Evolutionary conservation across 2,113 vertebrate species (phyloP).

Genomic region (Accipiter cooperii): DNA sequence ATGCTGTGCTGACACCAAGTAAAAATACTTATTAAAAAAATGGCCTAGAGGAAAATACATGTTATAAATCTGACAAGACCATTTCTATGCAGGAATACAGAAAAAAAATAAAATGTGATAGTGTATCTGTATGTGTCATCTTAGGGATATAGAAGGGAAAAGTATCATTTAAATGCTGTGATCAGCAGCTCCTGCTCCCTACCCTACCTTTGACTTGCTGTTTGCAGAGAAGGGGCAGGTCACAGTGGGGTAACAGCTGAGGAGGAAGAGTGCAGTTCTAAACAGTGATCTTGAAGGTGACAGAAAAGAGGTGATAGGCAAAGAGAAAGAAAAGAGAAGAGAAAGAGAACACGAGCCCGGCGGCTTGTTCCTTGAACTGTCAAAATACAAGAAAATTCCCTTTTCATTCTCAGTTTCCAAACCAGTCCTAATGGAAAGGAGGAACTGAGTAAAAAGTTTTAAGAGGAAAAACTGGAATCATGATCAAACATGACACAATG

Average conservation of each 20-base stretch:
- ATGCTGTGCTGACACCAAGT: neutral
- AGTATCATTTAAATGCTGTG: neutral
- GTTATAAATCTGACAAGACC: neutral
- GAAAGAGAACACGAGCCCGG: neutral
- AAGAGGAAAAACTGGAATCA: neutral
- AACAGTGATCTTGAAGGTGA: neutral
- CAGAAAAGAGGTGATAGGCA: neutral
- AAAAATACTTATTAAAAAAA: neutral
- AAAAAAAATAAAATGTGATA: neutral
- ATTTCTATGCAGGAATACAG: neutral
- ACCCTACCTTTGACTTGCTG: neutral
- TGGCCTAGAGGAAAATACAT: neutral
- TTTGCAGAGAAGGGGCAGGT: neutral
- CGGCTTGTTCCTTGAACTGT: neutral
- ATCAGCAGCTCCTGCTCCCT: neutral
- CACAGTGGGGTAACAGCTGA: neutral
- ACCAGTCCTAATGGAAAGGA: neutral
- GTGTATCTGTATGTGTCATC: neutral
- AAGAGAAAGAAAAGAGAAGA: neutral
- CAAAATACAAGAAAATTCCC: neutral
- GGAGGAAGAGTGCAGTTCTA: neutral
- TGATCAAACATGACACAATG: neutral
- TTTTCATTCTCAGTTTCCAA: neutral
- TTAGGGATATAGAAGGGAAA: neutral
- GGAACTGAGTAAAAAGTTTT: neutral